Evolutionary conservation across 2,888 invertebrate species (phyloP), one percentile per base, ranked within the genome.

Genomic region (Drosophila putrida): DNA sequence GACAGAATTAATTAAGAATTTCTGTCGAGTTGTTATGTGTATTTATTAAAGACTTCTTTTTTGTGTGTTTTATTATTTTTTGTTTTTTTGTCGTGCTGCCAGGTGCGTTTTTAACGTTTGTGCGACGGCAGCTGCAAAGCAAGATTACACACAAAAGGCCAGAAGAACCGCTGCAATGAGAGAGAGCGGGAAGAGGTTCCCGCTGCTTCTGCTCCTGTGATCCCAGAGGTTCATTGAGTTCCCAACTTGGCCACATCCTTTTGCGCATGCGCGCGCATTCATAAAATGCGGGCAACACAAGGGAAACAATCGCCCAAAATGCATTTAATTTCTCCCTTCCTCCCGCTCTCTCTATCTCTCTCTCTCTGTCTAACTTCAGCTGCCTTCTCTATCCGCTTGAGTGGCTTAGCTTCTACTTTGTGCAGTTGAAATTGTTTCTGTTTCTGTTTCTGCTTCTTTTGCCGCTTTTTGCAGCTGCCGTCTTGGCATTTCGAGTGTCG

Each of bases 241-340:
- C 15, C 44, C 27, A 27, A 31, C 33, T 60, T 44, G 51, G 77
- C 47, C 77, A 72, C 73, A 82, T 85, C 88, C 83, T 88, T 85
- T 85, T 85, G 88, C 80, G 85, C 85, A 88, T 83, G 88, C 88
- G 88, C 88, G 88, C 88, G 88, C 90, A 88, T 88, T 86, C 70
- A 77, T 41, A 60, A 59, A 66, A 67, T 68, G 65, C 55, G 64
- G 65, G 57, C 70, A 43, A 59, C 71, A 47, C 69, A 60, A 62
- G 47, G 55, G 35, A 44, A 55, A 58, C 62, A 60, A 68, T 66
- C 67, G 73, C 78, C 64, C 75, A 60, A 82, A 80, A 84, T 82
- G 82, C 82, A 87, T 79, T 85, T 80, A 64, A 80, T 15, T 15
- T 9, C 8, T 10, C 39, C 11, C 38, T 9, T 27, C 6, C 41